Percentiles rank a stretch among this genome's conserved stretches.
Evolutionary conservation across 2,797 vertebrate species (phyloP).

Genomic region (Anas georgica): DNA sequence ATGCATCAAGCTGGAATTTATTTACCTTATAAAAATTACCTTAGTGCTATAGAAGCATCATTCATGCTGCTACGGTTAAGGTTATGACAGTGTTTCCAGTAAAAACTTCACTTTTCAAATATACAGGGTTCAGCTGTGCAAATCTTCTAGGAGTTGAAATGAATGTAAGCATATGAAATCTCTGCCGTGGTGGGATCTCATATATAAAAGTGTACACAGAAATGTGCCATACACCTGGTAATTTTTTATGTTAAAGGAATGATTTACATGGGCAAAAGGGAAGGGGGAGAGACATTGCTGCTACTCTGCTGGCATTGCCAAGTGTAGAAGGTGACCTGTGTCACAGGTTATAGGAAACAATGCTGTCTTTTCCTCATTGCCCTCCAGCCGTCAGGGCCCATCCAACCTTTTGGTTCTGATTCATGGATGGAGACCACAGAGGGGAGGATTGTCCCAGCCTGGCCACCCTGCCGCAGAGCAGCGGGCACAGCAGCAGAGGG

Average conservation of each 20-base stretch:
- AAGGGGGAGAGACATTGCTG: not conserved
- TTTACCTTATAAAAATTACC: slow-evolving; percentile 50
- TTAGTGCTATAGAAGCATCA: slow-evolving; percentile 20
- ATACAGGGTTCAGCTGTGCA: slow-evolving; percentile 31
- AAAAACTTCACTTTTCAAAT: slow-evolving; percentile 36
- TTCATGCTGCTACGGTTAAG: not conserved
- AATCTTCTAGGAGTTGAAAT: not conserved
- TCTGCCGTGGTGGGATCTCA: rapidly evolving
- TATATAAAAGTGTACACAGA: not conserved
- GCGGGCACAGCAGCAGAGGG: not conserved
- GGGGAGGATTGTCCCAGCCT: not conserved
- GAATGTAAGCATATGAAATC: rapidly evolving
- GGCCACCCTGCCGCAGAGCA: not conserved
- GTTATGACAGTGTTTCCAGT: slow-evolving; percentile 17
- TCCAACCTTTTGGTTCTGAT: not conserved
- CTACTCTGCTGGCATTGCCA: not conserved
- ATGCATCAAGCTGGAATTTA: slow-evolving; percentile 11
- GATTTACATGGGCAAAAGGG: not conserved
- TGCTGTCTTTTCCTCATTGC: not conserved
- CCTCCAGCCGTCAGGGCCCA: not conserved
- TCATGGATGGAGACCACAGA: not conserved
- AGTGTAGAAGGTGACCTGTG: rapidly evolving
- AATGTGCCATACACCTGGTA: not conserved
- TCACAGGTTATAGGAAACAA: not conserved
- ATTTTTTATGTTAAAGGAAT: not conserved